Base-by-base conservation (phyloP, 2,113 vertebrate genomes). In the Xenopus borealis region DNA sequence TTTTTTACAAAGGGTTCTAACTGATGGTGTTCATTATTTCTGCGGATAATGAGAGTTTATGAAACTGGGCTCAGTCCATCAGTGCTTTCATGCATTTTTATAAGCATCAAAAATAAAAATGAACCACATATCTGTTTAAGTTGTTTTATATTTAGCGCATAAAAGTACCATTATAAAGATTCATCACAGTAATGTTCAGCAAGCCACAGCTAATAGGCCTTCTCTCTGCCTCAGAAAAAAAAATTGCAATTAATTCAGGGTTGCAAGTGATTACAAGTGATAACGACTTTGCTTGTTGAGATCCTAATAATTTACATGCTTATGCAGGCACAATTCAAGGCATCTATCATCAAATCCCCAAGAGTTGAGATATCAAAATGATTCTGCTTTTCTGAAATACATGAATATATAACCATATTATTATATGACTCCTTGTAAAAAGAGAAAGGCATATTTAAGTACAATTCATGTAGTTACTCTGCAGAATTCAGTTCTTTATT, bases 171-270 rank as follows among this genome's bases (percentile, higher is more conserved):
- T 55, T 55, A 55, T n/a, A 55, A 55, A n/a, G 53, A 55, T 55
- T 55, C 53, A 55, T 55, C 53, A n/a, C 53, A n/a, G 53, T 55
- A 55, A 55, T 55, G 53, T 55, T 55, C 53, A 55, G 53, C 17
- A 55, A 55, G 53, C 53, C 16, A n/a, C 17, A 9, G 53, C 53
- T 55, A 55, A 55, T n/a, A 55, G 53, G 53, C 53, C 52, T 55
- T 55, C 52, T 55, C 52, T 55, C 17, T 55, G 52, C 52, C 17
- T 55, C 6, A 55, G 53, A 55, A 55, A 55, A n/a, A 40, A 55
- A 55, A n/a, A 55, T 55, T 55, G 53, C 53, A 55, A 55, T 55
- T 55, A 55, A 16, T n/a, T n/a, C 53, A 16, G 14, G 16, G 14
- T 55, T 55, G 53, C 53, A n/a, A 55, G 53, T 50, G 47, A 50